Base-by-base conservation (phyloP, 2,113 vertebrate species). In the Oncorhynchus gorbuscha region DNA sequence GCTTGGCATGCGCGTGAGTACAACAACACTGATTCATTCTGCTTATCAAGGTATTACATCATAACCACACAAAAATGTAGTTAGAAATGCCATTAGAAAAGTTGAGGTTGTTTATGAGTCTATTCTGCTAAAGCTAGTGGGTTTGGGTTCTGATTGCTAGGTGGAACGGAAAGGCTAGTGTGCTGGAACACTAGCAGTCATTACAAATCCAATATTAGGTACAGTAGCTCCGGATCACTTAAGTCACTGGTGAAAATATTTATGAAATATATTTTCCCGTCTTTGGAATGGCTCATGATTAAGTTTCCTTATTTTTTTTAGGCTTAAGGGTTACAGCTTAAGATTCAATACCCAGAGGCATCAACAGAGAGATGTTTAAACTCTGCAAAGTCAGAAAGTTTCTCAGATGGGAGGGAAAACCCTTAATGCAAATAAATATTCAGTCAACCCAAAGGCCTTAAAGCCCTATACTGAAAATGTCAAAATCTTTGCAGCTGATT, bases 1-100 rank as follows among this genome's bases (percentile, higher is more conserved):
- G 73, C 90, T 99, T 3, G 97, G 97, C 86, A 98, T 99, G 97
- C 90, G 97, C 94, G 98, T 99, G 87, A 95, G 95, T 91, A 74
- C 12, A 55, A 55, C 13, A 55, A 55, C 16, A 55, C 12, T 55
- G 1, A 55, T 90, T 45, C 3, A 55, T 13, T 48, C 39, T 73
- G 20, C 51, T 62, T 35, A 45, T 48, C 3, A 72, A 55, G 51
- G 14, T 55, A 55, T 9, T 76, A 78, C 65, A 0, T 32, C 28
- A 45, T 45, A 45, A 45, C 9, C 39, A 45, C 39, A 12, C 39
- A 45, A 11, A 11, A 58, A 20, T 3, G 28, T 13, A 16, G 14
- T 64, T 30, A 67, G 22, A 58, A 74, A 75, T 64, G 55, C 74
- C 83, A 1, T 0, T 32, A 74, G 76, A 45, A 45, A 80, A 67